Conservation (phyloP, 2,113 vertebrate genomes). For the Gymnorhina tibicen region DNA sequence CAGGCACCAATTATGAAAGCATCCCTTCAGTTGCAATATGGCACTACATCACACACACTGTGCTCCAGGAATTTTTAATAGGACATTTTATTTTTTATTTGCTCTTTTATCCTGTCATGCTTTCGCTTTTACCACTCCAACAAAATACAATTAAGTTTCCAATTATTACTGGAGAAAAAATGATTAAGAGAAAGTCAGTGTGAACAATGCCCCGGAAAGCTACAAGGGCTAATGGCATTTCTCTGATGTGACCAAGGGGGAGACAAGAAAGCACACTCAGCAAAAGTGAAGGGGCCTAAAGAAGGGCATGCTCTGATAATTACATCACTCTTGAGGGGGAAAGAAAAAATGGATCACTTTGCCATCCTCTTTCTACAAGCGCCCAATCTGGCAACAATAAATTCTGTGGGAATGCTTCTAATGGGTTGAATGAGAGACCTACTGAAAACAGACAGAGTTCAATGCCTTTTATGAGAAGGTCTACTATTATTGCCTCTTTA, state of each 20-base stretch:
- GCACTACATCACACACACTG: not conserved
- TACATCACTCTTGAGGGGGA: not conserved
- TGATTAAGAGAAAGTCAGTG: not conserved
- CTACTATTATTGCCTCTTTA: not conserved
- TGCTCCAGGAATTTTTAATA: not conserved
- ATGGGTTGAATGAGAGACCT: not conserved
- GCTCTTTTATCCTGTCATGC: not conserved
- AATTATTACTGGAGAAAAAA: not conserved
- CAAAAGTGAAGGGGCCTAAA: not conserved
- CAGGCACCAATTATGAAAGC: not conserved
- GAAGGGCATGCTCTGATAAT: not conserved
- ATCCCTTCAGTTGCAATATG: not conserved
- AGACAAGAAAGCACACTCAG: not conserved
- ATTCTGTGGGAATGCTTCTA: not conserved
- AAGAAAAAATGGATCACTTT: not conserved
- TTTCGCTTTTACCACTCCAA: not conserved
- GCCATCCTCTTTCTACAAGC: not conserved
- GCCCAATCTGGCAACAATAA: not conserved
- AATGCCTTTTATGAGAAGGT: not conserved
- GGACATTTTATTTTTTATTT: not conserved
- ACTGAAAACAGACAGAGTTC: not conserved
- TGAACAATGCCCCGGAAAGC: not conserved
- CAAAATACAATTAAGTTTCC: not conserved
- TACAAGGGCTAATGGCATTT: not conserved
- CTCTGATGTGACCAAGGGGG: not conserved